phyloP scores from a whole-genome alignment of 2,113 vertebrate genomes.

The Struthidea cinerea region DNA sequence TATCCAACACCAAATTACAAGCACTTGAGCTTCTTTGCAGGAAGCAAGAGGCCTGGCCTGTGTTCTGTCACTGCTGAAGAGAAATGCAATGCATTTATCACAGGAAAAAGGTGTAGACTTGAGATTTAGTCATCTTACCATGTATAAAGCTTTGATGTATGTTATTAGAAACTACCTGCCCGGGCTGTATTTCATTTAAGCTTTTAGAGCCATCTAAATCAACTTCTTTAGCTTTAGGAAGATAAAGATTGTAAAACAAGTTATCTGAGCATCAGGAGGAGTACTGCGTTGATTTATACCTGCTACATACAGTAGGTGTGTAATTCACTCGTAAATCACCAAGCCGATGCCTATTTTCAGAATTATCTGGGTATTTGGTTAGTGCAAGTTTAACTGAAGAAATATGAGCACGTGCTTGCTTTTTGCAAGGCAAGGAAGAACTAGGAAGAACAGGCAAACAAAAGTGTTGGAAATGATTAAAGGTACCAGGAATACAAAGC shows the following conservation, averaged over 20 bases:
- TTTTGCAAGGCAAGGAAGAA: background rate
- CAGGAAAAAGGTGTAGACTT: background rate
- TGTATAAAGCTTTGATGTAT: slow-evolving; percentile 44
- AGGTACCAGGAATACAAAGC: background rate
- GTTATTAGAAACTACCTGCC: slow-evolving; percentile 29
- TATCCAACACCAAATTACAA: background rate
- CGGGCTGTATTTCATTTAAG: slow-evolving; percentile 38
- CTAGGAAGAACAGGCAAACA: background rate
- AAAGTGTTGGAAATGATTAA: background rate
- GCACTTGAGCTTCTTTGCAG: background rate
- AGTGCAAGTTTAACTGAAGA: background rate
- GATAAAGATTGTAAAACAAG: slow-evolving; percentile 57
- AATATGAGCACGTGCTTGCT: background rate
- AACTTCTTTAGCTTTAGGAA: slow-evolving; percentile 44
- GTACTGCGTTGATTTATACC: slow-evolving; percentile 37
- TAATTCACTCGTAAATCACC: slow-evolving; percentile 38
- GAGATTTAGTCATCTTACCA: slow-evolving; percentile 21
- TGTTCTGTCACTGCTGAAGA: background rate
- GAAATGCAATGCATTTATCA: slow-evolving; percentile 21
- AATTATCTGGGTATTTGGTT: background rate
- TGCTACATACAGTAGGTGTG: slow-evolving; percentile 12
- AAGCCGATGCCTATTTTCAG: background rate
- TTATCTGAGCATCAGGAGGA: slow-evolving; percentile 37
- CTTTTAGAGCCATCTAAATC: slow-evolving; percentile 56
- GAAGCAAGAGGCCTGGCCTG: background rate